Conservation (phyloP, 2,113 vertebrate species). For the Guaruba guarouba region DNA sequence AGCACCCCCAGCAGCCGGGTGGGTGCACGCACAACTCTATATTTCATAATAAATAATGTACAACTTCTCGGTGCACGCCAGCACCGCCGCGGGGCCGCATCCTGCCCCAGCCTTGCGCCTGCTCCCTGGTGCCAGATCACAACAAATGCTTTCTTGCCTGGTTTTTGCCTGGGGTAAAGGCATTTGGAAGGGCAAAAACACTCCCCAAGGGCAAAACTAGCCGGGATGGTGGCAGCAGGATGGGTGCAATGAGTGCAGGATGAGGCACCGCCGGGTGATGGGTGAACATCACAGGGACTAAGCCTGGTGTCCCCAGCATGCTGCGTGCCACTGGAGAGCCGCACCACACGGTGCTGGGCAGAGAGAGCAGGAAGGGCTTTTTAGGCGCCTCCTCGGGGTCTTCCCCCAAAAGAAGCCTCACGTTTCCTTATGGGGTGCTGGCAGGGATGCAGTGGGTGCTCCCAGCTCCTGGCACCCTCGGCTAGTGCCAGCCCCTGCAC, state of each 20-base stretch:
- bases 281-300: accelerated
- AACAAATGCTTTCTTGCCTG: background rate
- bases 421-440: accelerated
- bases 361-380: background rate
- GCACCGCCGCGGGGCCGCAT: background rate
- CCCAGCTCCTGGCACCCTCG: background rate
- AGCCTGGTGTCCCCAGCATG: accelerated
- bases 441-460: background rate
- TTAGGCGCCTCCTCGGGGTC: accelerated
- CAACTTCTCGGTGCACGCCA: background rate
- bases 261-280: accelerated
- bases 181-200: background rate
- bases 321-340: background rate
- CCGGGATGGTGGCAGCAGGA: background rate
- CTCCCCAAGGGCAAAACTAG: background rate
- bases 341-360: background rate
- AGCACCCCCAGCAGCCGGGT: background rate
- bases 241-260: background rate
- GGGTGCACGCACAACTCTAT: background rate
- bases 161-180: background rate
- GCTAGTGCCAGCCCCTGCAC: background rate
- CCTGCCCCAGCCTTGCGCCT: background rate
- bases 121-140: background rate
- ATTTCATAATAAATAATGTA: constrained; percentile 54
- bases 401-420: background rate